Conservation (phyloP, 2,113 vertebrate genomes). For the Brienomyrus longianalis region DNA sequence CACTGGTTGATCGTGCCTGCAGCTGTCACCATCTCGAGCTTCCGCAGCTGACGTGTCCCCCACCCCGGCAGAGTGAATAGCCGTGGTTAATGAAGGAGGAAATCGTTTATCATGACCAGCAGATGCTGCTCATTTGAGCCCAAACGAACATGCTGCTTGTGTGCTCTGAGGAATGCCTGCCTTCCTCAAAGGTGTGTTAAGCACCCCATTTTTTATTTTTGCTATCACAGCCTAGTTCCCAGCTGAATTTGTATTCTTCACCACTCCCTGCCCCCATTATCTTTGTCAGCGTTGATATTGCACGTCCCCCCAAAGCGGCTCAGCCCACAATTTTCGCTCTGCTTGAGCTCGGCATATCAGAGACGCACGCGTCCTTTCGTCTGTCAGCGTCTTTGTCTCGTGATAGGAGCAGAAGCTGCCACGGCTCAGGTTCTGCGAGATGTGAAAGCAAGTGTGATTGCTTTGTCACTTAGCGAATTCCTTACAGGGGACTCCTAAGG, state of each 20-base stretch:
- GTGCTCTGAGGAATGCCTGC: neutral
- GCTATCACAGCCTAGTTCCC: neutral
- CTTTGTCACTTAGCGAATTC: neutral
- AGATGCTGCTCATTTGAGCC: neutral
- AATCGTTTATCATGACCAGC: constrained; percentile 9
- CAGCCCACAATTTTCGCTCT: neutral
- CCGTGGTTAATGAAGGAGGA: constrained; percentile 14
- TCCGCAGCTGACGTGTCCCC: neutral
- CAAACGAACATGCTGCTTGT: neutral
- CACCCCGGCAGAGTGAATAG: neutral
- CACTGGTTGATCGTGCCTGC: neutral
- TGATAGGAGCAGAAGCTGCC: neutral
- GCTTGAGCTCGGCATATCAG: neutral
- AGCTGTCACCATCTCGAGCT: neutral
- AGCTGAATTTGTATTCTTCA: neutral
- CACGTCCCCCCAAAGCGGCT: neutral
- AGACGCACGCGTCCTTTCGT: neutral
- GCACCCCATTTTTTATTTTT: neutral
- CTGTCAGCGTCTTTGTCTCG: neutral
- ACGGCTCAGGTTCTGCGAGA: neutral
- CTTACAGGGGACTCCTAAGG: neutral
- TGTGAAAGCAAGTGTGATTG: neutral
- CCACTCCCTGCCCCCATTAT: neutral
- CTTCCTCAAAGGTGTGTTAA: neutral
- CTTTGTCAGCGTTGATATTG: neutral